Percentiles rank a stretch among this genome's conserved stretches.
phyloP scores from a whole-genome alignment of 2,113 vertebrate genomes.

The Pelmatolapia mariae region DNA sequence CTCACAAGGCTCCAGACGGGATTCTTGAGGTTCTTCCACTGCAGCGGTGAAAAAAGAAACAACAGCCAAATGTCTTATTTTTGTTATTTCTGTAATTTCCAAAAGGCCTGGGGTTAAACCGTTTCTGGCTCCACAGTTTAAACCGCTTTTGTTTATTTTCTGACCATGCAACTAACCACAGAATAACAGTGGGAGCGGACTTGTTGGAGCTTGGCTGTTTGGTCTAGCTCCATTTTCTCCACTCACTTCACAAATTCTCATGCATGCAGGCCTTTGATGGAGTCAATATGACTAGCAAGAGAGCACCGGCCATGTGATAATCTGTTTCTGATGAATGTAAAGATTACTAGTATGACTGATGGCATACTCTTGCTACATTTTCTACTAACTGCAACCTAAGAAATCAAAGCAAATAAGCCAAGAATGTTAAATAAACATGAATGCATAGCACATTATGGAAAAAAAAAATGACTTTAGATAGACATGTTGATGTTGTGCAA shows the following conservation, averaged over 20 bases:
- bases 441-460: not conserved
- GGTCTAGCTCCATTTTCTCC: constrained; percentile 69
- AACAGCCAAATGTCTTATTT: constrained; percentile 68
- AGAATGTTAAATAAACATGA: not conserved
- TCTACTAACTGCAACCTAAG: not conserved
- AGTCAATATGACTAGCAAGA: constrained; percentile 38
- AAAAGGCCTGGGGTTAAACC: constrained; percentile 68
- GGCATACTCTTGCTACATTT: not conserved
- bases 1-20: constrained; percentile 63
- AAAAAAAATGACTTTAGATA: not conserved
- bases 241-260: constrained; percentile 65
- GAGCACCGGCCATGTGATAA: constrained; percentile 54
- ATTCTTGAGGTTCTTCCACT: constrained; percentile 65
- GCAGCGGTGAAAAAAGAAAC: constrained; percentile 37
- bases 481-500: not conserved
- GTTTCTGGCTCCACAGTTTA: constrained; percentile 67
- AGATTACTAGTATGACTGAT: constrained; percentile 30
- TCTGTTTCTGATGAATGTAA: constrained; percentile 57
- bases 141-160: constrained; percentile 74
- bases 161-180: constrained; percentile 77
- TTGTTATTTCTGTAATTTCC: constrained; percentile 73
- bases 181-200: constrained; percentile 67
- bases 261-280: constrained; percentile 67
- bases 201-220: constrained; percentile 68
- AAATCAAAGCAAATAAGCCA: not conserved